Conservation (phyloP, 2,113 vertebrate species). For the Cryptotis parvus region DNA sequence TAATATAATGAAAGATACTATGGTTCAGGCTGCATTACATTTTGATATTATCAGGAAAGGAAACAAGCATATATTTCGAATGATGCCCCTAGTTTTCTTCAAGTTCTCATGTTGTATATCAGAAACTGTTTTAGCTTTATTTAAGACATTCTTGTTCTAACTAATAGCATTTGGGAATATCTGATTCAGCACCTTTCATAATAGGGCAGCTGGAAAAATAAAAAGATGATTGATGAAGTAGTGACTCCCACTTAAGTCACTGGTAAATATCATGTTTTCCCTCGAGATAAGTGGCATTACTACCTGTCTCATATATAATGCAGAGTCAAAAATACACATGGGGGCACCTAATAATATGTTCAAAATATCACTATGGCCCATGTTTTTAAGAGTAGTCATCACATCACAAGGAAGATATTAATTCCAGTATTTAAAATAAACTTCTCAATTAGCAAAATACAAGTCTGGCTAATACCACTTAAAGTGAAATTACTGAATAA, state of each 20-base stretch:
- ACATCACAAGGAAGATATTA: conserved; percentile 21
- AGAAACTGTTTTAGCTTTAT: not conserved
- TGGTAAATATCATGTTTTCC: conserved; percentile 42
- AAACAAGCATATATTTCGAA: not conserved
- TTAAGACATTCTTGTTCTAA: conserved; percentile 47
- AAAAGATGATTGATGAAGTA: conserved; percentile 54
- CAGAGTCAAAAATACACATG: not conserved
- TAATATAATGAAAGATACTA: not conserved
- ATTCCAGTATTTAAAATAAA: conserved; percentile 9
- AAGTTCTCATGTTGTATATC: not conserved
- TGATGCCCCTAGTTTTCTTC: not conserved
- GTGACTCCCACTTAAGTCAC: conserved; percentile 8
- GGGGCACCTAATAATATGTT: conserved; percentile 13
- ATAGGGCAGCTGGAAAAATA: conserved; percentile 55
- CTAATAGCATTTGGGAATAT: conserved; percentile 19
- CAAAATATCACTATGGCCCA: not conserved
- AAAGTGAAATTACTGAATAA: conserved; percentile 55
- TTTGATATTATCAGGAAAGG: not conserved
- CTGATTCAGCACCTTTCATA: conserved; percentile 45
- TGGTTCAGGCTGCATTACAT: not conserved
- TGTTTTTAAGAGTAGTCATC: not conserved
- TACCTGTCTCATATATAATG: not conserved
- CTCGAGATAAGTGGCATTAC: not conserved
- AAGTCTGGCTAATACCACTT: conserved; percentile 36
- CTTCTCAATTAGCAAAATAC: not conserved